phyloP scores from a whole-genome alignment of 2,888 invertebrate species.

The Acronicta aceris region DNA sequence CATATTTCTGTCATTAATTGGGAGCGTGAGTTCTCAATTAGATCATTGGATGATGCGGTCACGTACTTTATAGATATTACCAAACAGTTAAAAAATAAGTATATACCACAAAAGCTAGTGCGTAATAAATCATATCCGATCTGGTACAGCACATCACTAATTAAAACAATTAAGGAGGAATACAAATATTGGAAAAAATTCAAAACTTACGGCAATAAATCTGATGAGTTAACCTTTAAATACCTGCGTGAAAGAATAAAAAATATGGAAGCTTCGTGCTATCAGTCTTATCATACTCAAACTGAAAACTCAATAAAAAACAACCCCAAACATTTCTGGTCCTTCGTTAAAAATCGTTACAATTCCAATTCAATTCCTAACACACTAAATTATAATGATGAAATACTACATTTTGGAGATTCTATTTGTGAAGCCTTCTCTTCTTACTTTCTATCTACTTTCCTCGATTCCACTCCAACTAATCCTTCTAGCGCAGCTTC shows the following conservation, averaged over 20 bases:
- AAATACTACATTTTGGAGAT: too few relatives aligned
- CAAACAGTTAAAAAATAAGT: neutral
- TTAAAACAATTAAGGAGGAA: too few relatives aligned
- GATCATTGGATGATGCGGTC: neutral
- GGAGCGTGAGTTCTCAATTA: neutral
- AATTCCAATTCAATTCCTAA: too few relatives aligned
- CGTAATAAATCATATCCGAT: too few relatives aligned
- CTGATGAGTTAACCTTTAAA: neutral
- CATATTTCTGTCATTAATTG: neutral
- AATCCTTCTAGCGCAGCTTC: too few relatives aligned
- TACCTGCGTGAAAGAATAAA: neutral
- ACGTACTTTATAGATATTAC: neutral
- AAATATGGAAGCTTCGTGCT: neutral
- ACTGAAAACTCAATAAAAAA: neutral
- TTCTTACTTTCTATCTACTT: too few relatives aligned
- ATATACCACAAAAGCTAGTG: neutral
- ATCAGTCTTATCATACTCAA: neutral
- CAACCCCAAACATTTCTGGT: neutral
- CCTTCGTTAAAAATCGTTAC: neutral
- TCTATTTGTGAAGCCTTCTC: too few relatives aligned
- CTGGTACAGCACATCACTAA: too few relatives aligned
- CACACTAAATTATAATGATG: too few relatives aligned
- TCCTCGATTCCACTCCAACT: too few relatives aligned
- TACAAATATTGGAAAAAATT: too few relatives aligned
- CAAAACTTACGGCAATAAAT: too few relatives aligned